Conservation (phyloP, 2,113 vertebrate species). For the Varanus komodoensis region DNA sequence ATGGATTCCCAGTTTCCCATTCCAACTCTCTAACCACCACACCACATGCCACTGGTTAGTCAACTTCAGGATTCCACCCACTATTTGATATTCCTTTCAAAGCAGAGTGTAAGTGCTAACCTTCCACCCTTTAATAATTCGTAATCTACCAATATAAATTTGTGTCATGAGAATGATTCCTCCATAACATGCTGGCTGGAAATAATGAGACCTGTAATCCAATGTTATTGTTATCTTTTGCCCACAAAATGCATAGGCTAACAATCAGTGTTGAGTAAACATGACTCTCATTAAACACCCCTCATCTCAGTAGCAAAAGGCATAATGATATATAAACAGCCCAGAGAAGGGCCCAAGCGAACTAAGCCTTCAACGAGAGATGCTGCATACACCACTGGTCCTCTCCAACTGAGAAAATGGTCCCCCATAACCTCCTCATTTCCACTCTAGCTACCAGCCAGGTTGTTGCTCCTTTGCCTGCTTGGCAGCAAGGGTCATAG, state of each 20-base stretch:
- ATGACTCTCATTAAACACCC: slow-evolving; percentile 1
- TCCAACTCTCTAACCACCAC: no score
- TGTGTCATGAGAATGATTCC: neutral
- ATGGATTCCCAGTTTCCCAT: no score
- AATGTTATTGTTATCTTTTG: neutral
- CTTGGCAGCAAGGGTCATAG: neutral
- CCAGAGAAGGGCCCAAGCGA: neutral
- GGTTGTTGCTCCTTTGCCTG: neutral
- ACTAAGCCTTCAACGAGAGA: neutral
- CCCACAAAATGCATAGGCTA: neutral
- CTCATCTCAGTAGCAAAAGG: neutral
- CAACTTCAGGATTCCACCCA: neutral
- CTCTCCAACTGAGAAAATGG: neutral
- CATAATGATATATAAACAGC: neutral
- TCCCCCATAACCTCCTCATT: neutral
- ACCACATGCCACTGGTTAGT: no score
- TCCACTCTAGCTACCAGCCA: neutral
- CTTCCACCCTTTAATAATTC: neutral
- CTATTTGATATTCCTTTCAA: no score
- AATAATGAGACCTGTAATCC: neutral
- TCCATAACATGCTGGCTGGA: no score
- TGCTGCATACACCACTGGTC: neutral
- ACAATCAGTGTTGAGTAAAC: neutral
- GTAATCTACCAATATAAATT: neutral
- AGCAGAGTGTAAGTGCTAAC: neutral